phyloP scores from a whole-genome alignment of 2,888 invertebrate species.

The Paralinhomoeus sp. region DNA sequence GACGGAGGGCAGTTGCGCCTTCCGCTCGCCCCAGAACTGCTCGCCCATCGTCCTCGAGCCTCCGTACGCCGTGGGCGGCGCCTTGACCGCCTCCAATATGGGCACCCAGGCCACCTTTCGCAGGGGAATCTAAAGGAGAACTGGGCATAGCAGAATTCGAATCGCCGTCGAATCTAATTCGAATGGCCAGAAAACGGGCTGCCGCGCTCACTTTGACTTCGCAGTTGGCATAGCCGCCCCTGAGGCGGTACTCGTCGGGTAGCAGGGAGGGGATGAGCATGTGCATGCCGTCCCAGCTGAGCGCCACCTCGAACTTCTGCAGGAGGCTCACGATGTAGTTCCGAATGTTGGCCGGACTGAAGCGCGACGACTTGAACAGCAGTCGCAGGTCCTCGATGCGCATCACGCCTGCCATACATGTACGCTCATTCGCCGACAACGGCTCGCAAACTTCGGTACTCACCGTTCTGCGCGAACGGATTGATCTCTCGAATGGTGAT shows the following conservation, averaged over 20 bases:
- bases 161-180: neutral
- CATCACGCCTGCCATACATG: conserved; percentile 63
- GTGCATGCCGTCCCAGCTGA: conserved; percentile 78
- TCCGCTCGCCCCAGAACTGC: too few species aligned
- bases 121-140: too few species aligned
- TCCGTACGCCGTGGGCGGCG: too few species aligned
- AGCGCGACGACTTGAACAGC: conserved; percentile 66
- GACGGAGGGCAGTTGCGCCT: too few species aligned
- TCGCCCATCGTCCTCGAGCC: too few species aligned
- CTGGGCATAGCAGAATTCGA: neutral
- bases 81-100: too few species aligned
- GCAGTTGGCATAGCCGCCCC: conserved; percentile 23
- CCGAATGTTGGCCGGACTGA: conserved; percentile 42
- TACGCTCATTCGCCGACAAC: too few species aligned
- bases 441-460: too few species aligned
- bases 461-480: conserved; percentile 66
- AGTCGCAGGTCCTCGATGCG: conserved; percentile 69
- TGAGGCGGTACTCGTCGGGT: conserved; percentile 50
- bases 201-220: conserved; percentile 24
- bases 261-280: conserved; percentile 72
- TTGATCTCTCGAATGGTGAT: conserved; percentile 91
- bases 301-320: conserved; percentile 86
- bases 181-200: neutral
- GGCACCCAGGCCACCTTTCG: neutral
- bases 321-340: conserved; percentile 68